Evolutionary conservation across 2,797 vertebrate genomes (phyloP).

Genomic region (Borostomias antarcticus): DNA sequence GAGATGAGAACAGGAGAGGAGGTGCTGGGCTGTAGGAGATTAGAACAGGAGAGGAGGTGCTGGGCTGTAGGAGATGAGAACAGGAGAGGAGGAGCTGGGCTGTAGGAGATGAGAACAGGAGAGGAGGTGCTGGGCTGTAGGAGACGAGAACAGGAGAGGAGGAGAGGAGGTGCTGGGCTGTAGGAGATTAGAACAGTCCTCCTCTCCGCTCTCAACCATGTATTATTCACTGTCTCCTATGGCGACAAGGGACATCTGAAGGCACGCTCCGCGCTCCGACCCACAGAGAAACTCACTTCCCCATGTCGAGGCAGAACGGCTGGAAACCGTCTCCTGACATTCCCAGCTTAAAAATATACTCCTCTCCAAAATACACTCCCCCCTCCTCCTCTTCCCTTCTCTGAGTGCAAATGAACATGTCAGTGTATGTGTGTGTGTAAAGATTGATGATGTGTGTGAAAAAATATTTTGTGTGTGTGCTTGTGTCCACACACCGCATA

Average conservation of each 20-base stretch:
- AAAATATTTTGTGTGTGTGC: conserved; percentile 10
- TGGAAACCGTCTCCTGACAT: conserved; percentile 43
- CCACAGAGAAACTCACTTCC: conserved; percentile 47
- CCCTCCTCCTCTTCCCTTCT: no score
- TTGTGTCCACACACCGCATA: not conserved
- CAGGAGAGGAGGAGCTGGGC: not conserved
- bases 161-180: not conserved
- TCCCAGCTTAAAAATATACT: conserved; percentile 21
- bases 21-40: no score
- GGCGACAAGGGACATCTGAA: conserved; percentile 46
- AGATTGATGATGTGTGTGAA: no score
- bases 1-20: no score
- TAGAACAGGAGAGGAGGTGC: no score
- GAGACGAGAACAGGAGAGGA: not conserved
- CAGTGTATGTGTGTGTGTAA: not conserved
- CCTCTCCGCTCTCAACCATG: conserved; percentile 57
- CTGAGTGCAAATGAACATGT: no score
- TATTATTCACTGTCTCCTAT: conserved; percentile 61
- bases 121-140: not conserved
- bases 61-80: no score
- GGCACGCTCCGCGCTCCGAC: conserved; percentile 47
- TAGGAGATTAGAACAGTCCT: conserved; percentile 37
- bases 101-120: not conserved
- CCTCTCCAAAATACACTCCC: not conserved
- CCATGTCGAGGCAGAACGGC: conserved; percentile 50